Evolutionary conservation across 2,113 vertebrate species (phyloP), one percentile per base, ranked within the genome.

Genomic region (Gymnarchus niloticus): DNA sequence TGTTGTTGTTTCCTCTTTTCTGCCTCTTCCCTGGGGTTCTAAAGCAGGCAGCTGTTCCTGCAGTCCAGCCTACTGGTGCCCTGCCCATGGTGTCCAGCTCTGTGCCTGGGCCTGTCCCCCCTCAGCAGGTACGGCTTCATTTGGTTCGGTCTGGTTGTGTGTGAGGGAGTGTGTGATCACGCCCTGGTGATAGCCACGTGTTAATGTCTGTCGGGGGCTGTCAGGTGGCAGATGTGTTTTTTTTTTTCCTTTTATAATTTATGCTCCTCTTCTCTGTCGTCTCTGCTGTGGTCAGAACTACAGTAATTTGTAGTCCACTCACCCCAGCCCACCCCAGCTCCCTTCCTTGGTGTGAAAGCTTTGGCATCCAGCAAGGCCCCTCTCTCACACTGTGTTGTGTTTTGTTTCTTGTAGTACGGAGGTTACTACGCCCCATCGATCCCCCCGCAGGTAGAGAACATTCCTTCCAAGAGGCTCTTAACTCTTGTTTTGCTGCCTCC

Each of bases 371-470:
- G 89, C 86, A 69, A 41, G 89, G 85, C 85, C 87, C 87, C 51
- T 92, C 28, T 10, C 90, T 91, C 77, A 91, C 83, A 57, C 83
- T 90, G 57, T 91, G 85, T 90, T 91, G 87, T 92, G 88, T 92
- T n/a, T 89, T 91, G 88, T 92, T 90, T 91, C 77, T 91, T 92
- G 80, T 92, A 91, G 90, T 91, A 91, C 89, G 92, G 92, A 89
- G 90, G 87, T 92, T 91, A 89, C 91, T 92, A 91, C 91, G 80
- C 91, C 90, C 89, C 89, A 89, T 65, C 89, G 84, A 87, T 90
- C 87, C 88, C 90, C 84, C 87, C 87, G 77, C 92, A 92, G 92
- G 91, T 92, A 92, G 90, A 92, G 86, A 90, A 90, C 46, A 73
- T 87, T 87, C 69, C 84, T 85, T 86, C 49, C 59, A 89, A 83